Evolutionary conservation across 2,888 invertebrate genomes (phyloP).

Genomic region (Baronia brevicornis): DNA sequence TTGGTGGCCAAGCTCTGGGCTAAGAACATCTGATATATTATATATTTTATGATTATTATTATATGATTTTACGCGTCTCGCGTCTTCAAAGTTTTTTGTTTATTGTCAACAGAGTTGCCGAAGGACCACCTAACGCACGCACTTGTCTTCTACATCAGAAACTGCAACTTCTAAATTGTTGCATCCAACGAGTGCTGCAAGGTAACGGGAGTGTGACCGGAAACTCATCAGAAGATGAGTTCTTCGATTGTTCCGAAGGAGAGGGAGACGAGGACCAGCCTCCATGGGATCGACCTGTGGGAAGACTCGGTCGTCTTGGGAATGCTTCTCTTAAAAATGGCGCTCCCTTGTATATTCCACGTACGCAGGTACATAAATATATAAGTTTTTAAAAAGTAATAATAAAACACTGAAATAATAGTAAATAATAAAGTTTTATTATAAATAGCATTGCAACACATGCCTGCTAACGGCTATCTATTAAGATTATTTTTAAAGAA

Average conservation of each 20-base stretch:
- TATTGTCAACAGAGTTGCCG: constrained; percentile 79
- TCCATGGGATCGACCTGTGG: constrained; percentile 55
- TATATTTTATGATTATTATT: too few species aligned
- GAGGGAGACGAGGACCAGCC: constrained; percentile 68
- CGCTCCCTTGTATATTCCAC: constrained; percentile 56
- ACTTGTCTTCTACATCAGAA: constrained; percentile 96
- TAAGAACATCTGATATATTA: too few species aligned
- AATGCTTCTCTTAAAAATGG: constrained; percentile 57
- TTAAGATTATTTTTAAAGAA: too few species aligned
- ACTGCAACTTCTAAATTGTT: constrained; percentile 89
- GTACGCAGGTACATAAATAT: constrained; percentile 48
- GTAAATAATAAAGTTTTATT: too few species aligned
- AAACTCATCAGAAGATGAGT: constrained; percentile 79
- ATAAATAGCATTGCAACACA: too few species aligned
- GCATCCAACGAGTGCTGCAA: constrained; percentile 77
- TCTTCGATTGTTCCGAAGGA: constrained; percentile 84
- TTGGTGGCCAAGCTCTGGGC: too few species aligned
- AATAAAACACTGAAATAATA: too few species aligned
- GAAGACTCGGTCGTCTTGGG: constrained; percentile 49
- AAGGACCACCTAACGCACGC: constrained; percentile 89
- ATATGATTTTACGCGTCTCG: too few species aligned
- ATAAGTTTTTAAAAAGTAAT: too few species aligned
- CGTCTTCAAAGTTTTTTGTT: too few species aligned
- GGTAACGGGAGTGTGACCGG: constrained; percentile 61
- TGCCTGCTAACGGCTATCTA: too few species aligned